A percentile compares a stretch with the other conserved stretches of the same genome.
Conservation (phyloP, 2,888 invertebrate genomes). For the Caenorhabditis afra region DNA sequence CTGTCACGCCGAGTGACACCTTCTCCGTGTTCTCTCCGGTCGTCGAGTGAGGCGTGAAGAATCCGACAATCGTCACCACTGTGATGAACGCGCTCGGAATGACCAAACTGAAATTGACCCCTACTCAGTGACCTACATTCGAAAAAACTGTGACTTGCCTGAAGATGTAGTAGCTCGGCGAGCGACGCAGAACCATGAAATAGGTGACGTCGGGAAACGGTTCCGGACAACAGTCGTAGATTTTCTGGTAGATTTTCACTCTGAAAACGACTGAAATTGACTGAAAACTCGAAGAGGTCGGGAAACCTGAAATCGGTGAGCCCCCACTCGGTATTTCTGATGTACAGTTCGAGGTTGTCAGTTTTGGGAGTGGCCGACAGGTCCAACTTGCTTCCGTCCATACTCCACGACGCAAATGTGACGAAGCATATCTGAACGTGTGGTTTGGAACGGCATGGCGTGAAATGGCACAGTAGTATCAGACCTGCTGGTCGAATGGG, state of each 20-base stretch:
- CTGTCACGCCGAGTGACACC: slow-evolving; percentile 79
- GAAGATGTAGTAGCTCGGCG: slow-evolving; percentile 79
- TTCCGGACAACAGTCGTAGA: slow-evolving; percentile 78
- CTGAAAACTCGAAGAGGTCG: background rate
- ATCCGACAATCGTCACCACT: slow-evolving; percentile 79
- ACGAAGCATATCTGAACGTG: slow-evolving; percentile 76
- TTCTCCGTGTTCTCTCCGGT: slow-evolving; percentile 80
- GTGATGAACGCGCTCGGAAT: slow-evolving; percentile 79
- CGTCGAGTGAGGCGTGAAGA: slow-evolving; percentile 79
- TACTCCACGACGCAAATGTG: slow-evolving; percentile 78
- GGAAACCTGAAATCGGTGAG: slow-evolving; percentile 75
- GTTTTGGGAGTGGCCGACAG: slow-evolving; percentile 70
- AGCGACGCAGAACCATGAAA: slow-evolving; percentile 75
- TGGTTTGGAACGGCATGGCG: background rate
- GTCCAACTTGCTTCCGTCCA: slow-evolving; percentile 77
- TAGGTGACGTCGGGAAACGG: slow-evolving; percentile 78
- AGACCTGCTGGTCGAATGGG: slow-evolving; percentile 75
- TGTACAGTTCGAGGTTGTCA: slow-evolving; percentile 77
- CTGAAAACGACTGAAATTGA: slow-evolving; percentile 22
- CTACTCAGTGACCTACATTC: background rate
- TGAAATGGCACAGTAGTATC: background rate
- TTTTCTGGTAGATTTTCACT: slow-evolving; percentile 68
- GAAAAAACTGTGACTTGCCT: slow-evolving; percentile 49
- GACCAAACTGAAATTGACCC: slow-evolving; percentile 72
- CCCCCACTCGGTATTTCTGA: slow-evolving; percentile 78